Evolutionary conservation across 2,113 vertebrate genomes (phyloP).

Genomic region (Dipodomys spectabilis): DNA sequence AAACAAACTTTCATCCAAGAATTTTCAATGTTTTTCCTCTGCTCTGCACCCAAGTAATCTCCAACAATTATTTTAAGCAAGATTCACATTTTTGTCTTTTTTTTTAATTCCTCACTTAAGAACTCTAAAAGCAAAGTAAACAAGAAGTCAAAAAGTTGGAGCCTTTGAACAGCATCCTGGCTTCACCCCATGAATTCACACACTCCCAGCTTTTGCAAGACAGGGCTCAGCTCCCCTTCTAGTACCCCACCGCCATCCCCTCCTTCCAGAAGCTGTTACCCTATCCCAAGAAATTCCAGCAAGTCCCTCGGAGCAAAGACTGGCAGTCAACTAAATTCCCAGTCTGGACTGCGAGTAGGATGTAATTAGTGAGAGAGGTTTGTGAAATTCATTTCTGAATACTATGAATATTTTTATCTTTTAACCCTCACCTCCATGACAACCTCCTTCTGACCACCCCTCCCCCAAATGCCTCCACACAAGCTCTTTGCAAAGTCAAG

Average conservation of each 20-base stretch:
- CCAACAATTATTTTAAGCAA: conserved; percentile 37
- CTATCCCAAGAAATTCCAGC: conserved; percentile 63
- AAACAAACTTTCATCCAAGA: not conserved
- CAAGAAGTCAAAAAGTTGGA: conserved; percentile 48
- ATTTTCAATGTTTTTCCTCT: not conserved
- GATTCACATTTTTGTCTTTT: not conserved
- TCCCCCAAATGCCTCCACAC: not conserved
- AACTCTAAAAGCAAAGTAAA: conserved; percentile 50
- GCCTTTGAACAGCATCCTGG: conserved; percentile 50
- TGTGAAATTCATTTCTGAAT: conserved; percentile 69
- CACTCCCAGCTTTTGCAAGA: conserved; percentile 19
- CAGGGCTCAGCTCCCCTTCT: not conserved
- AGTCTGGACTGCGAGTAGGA: conserved; percentile 56
- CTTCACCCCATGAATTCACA: not conserved
- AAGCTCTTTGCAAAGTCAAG: conserved; percentile 72
- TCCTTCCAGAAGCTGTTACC: not conserved
- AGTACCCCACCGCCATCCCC: too few species aligned
- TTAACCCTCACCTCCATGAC: conserved; percentile 58
- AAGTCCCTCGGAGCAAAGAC: conserved; percentile 63
- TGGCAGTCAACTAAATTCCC: conserved; percentile 34
- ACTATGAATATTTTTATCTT: conserved; percentile 64
- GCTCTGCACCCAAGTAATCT: conserved; percentile 1
- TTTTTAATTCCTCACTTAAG: not conserved
- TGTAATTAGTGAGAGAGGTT: conserved; percentile 55
- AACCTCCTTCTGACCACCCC: not conserved